Conservation (phyloP, 2,113 vertebrate genomes). For the Chauna torquata region DNA sequence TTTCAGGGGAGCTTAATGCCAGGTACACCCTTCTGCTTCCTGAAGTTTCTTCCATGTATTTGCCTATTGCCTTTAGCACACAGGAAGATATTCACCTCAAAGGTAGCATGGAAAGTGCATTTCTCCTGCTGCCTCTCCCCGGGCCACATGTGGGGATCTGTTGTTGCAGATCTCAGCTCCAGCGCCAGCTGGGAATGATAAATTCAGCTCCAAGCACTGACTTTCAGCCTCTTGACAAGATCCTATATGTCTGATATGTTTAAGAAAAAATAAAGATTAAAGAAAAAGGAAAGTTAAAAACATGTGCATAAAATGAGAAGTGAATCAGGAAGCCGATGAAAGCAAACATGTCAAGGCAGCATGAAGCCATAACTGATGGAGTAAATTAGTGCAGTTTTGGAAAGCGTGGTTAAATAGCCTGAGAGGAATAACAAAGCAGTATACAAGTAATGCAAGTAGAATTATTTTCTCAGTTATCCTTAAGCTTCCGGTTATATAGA, state of each 20-base stretch:
- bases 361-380: not conserved
- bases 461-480: slow-evolving; percentile 5
- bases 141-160: not conserved
- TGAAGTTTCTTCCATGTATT: not conserved
- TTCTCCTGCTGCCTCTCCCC: not conserved
- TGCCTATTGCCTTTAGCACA: not conserved
- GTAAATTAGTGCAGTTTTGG: not conserved
- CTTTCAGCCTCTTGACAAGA: not conserved
- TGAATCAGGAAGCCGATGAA: not conserved
- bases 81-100: not conserved
- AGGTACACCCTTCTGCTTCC: not conserved
- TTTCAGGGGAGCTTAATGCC: not conserved
- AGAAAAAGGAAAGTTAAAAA: not conserved
- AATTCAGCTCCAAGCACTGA: not conserved
- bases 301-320: not conserved
- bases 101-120: not conserved
- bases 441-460: not conserved
- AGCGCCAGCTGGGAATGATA: not conserved
- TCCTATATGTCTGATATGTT: not conserved
- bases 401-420: slow-evolving; percentile 36
- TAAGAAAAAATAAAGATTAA: not conserved
- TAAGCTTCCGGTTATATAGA: not conserved
- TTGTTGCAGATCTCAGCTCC: not conserved
- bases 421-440: slow-evolving; percentile 5
- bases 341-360: not conserved